These are phyloP conservation scores for Oncorhynchus mykiss DNA, from an alignment of 2,113 vertebrate species.

Conservation along the genomic window DNA sequence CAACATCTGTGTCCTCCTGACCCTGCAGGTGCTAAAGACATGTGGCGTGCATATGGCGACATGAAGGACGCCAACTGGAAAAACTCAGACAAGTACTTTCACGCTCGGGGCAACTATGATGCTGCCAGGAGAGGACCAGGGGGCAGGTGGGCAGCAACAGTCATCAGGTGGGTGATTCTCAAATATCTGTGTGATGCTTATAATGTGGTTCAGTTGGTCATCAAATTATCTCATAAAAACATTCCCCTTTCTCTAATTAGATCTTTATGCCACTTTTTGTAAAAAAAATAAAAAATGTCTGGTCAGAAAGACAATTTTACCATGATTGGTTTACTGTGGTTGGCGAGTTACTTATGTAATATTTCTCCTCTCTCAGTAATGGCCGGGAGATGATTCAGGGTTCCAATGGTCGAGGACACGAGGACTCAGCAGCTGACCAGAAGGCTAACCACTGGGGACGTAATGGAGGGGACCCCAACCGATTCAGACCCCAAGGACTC, in stretches of 20 bases:
- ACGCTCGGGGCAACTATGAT: conserved; percentile 58
- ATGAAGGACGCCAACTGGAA: conserved; percentile 44
- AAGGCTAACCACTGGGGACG: conserved; percentile 32
- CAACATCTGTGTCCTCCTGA: neutral
- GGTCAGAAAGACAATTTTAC: neutral
- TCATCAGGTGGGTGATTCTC: conserved; percentile 22
- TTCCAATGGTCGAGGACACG: neutral
- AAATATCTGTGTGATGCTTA: no score
- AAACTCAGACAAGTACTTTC: conserved; percentile 59
- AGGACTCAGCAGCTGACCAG: conserved; percentile 35
- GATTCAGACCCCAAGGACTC: conserved; percentile 40
- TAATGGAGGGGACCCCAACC: conserved; percentile 36
- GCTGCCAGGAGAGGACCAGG: conserved; percentile 53
- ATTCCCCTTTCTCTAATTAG: neutral
- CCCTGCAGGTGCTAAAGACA: conserved; percentile 38
- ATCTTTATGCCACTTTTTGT: neutral
- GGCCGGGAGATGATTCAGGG: conserved; percentile 14
- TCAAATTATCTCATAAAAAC: neutral
- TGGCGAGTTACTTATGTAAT: neutral
- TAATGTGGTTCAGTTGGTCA: no score
- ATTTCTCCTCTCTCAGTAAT: conserved; percentile 24
- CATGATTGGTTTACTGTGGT: neutral
- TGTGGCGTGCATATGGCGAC: conserved; percentile 23
- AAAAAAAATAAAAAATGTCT: neutral
- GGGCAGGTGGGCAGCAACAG: conserved; percentile 34